Base-by-base conservation (phyloP, 2,113 vertebrate species). In the Hydropotes inermis region DNA sequence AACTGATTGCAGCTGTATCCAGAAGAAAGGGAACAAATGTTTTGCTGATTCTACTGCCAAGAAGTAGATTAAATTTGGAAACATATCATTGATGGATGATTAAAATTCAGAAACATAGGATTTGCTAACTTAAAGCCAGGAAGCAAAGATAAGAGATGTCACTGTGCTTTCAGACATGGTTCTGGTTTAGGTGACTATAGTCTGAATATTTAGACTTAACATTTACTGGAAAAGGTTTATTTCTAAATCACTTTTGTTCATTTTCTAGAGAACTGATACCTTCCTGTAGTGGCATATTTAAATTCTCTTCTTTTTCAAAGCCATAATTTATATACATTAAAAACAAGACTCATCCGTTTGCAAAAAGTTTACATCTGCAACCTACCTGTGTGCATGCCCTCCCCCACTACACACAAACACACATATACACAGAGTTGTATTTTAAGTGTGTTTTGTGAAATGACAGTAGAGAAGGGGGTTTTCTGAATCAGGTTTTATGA, bases 31-130 rank as follows among this genome's bases (percentile, higher is more conserved):
- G 23, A 98, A 98, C 96, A 98, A 98, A 98, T 98, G 78, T 97
- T 98, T 98, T 98, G 81, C 94, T 98, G 97, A 88, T 92, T 98
- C 90, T 98, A 91, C 96, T 99, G 98, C 98, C 98, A 98, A 98
- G 96, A 98, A 98, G 96, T 98, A 98, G 97, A 98, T 98, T 98
- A 98, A 97, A 98, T 98, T 98, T 98, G 98, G 98, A 98, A 98
- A 96, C 93, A 93, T 95, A 98, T 97, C 28, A 61, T 64, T 98
- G 98, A 98, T 97, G 97, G 95, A 97, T 97, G 98, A 98, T 98
- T 87, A 98, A 95, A 98, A 94, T 91, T 98, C 84, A 98, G 78
- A 98, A 98, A 94, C 61, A 70, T 85, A 97, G 76, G 54, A 96
- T 98, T 97, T 98, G 94, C 90, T 97, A 97, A 97, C 95, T 95